These are phyloP conservation scores for Megaleporinus macrocephalus DNA, from an alignment of 2,113 vertebrate species.

Conservation along the genomic window DNA sequence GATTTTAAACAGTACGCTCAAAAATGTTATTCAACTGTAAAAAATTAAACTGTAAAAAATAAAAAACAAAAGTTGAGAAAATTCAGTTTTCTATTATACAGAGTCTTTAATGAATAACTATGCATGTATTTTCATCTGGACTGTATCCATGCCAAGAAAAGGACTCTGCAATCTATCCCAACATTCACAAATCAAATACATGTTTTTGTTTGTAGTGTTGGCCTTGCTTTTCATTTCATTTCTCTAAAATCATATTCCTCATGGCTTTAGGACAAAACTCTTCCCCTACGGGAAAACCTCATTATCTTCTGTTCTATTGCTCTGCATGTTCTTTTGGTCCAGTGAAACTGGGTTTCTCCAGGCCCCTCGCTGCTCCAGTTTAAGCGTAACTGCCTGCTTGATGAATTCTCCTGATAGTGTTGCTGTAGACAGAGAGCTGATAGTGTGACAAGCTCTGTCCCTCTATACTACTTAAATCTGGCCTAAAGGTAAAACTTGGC, in stretches of 20 bases:
- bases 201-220: neutral
- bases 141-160: neutral
- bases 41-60: too few species aligned
- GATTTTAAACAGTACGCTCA: too few species aligned
- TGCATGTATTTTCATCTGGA: neutral
- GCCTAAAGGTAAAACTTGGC: neutral
- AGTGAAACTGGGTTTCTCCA: constrained; percentile 6
- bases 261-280: neutral
- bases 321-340: neutral
- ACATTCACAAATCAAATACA: neutral
- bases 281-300: neutral
- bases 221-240: neutral
- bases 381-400: constrained; percentile 1
- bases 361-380: constrained; percentile 9
- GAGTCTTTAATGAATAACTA: neutral
- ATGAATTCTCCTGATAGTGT: constrained; percentile 16
- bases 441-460: neutral
- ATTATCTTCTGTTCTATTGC: neutral
- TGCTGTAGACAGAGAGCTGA: neutral
- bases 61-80: too few species aligned
- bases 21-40: too few species aligned
- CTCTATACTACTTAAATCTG: neutral
- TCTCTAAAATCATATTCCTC: neutral
- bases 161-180: neutral
- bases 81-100: too few species aligned